Evolutionary conservation across 2,113 vertebrate genomes (phyloP).

Genomic region (Coptodon bakossiorum): DNA sequence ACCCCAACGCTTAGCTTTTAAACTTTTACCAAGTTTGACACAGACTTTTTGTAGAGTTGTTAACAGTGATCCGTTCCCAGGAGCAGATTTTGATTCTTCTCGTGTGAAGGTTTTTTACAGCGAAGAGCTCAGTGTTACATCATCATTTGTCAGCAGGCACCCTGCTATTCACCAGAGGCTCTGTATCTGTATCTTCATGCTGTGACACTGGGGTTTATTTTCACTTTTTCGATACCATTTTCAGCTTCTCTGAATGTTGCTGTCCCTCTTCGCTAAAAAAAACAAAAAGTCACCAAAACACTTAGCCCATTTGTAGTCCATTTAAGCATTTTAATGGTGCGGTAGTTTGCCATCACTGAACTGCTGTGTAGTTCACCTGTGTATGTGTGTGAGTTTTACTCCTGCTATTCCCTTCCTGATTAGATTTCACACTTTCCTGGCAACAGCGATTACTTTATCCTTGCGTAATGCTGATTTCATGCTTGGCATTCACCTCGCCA

Average conservation of each 20-base stretch:
- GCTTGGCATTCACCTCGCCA: not conserved
- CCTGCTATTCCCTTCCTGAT: not conserved
- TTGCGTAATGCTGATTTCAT: conserved; percentile 29
- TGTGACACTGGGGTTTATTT: not conserved
- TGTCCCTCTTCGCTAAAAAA: not conserved
- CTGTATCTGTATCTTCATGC: not conserved
- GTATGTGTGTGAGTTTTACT: not conserved
- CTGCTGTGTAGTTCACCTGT: not conserved
- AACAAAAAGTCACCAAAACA: not conserved
- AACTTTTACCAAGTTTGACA: not conserved
- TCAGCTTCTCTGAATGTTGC: not conserved
- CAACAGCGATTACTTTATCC: conserved; percentile 11
- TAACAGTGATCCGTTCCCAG: not conserved
- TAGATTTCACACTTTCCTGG: conserved; percentile 18
- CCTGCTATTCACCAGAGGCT: not conserved
- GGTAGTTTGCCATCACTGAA: not conserved
- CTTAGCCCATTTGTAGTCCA: not conserved
- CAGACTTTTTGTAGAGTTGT: not conserved
- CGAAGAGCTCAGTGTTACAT: not conserved
- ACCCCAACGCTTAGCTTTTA: not conserved
- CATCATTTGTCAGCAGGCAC: not conserved
- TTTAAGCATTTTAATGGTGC: not conserved
- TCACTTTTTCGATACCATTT: not conserved
- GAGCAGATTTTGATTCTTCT: not conserved
- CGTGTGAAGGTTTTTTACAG: not conserved